Conservation (phyloP, 2,888 invertebrate genomes). For the Scotopteryx bipunctaria region DNA sequence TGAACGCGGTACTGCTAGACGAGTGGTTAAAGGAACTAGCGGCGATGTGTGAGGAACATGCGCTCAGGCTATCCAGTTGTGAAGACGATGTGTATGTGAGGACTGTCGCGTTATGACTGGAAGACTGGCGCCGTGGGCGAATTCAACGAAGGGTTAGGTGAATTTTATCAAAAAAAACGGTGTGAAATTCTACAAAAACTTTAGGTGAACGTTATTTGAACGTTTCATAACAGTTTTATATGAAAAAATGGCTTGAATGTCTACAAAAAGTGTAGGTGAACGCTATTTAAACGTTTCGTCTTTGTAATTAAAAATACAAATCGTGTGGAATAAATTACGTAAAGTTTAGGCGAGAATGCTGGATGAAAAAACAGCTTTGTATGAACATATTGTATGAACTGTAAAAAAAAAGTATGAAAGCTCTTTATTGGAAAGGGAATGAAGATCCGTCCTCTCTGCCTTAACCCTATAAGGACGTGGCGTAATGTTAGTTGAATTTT, state of each 20-base stretch:
- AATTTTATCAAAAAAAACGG: no score
- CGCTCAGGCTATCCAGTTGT: constrained; percentile 77
- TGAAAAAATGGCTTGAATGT: no score
- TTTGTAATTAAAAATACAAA: no score
- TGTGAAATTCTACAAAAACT: no score
- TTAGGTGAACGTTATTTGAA: no score
- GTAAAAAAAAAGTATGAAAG: neutral
- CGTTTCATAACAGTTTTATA: no score
- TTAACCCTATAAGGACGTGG: constrained; percentile 6
- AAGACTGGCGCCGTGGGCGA: neutral
- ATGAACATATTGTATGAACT: neutral
- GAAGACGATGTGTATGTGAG: constrained; percentile 68
- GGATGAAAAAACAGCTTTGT: no score
- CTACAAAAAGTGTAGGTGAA: no score
- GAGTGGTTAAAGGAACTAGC: constrained; percentile 98
- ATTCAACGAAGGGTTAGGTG: no score
- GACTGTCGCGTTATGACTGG: constrained; percentile 76
- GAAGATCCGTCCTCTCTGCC: constrained; percentile 18
- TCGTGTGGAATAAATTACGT: no score
- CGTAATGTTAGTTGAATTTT: constrained; percentile 5
- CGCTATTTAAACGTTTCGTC: no score
- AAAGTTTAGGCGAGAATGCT: no score
- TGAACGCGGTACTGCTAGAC: constrained; percentile 92
- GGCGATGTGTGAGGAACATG: constrained; percentile 97
- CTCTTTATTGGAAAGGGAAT: constrained; percentile 7